Base-by-base conservation (phyloP, 1,140 invertebrate genomes). In the Dolichoris vasculosae region DNA sequence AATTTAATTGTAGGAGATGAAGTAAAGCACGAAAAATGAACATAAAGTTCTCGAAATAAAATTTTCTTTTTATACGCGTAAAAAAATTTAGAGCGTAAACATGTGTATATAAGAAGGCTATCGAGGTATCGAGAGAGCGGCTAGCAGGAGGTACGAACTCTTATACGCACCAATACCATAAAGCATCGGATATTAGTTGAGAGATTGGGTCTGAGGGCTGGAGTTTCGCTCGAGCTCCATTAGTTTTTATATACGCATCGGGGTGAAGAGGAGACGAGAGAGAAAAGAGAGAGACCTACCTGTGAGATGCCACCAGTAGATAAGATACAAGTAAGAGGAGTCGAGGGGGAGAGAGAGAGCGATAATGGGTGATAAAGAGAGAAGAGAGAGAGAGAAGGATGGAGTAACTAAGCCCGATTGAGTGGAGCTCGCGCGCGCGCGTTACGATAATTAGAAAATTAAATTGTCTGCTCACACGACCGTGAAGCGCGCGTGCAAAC, bases 401-500 rank as follows among this genome's bases (percentile, higher is more conserved):
- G 35, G 23, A 46, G 38, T 9, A 46, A 38, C 1, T 6, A 89
- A 75, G 43, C 2, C 75, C 89, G 89, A 91, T 90, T 89, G 89
- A 88, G 84, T 89, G 88, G 17, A n/a, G n/a, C n/a, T n/a, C 23
- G 40, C 4, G 82, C 63, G 75, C 63, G 71, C 86, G 86, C 91
- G 89, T 91, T 91, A 91, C 90, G 92, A 92, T 93, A 92, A 93
- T 93, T 93, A 92, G 90, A 93, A 93, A 93, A 93, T 93, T 93
- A 93, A 93, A 92, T 92, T 90, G 91, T 92, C 91, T 88, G 89
- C 88, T 82, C 55, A 17, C 35, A 32, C 9, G 59, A 63, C 26
- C 43, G 43, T 38, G 46, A 48, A 84, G 89, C 88, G 90, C 89
- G 89, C 26, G 26, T 23, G 38, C n/a, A 30, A 55, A 38, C 11